A percentile compares a stretch with the other conserved stretches of the same genome.
Conservation (phyloP, 2,888 invertebrate species). For the Cryptocephalus primarius region DNA sequence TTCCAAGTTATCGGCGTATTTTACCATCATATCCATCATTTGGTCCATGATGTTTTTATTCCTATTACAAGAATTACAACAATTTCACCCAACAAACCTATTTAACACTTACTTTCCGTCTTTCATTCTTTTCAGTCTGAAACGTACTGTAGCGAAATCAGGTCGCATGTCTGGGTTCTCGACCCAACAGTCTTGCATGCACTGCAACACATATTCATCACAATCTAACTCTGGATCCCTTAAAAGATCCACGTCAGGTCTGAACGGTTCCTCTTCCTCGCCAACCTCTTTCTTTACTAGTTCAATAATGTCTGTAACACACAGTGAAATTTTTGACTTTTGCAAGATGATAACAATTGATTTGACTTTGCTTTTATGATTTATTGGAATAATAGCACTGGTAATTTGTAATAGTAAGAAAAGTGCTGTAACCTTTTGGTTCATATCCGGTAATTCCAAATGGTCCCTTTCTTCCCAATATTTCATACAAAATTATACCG, state of each 20-base stretch:
- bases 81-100: background rate
- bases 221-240: conserved; percentile 61
- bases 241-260: conserved; percentile 65
- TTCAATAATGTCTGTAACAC: conserved; percentile 67
- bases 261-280: conserved; percentile 61
- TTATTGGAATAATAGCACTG: too few species aligned
- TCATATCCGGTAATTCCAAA: conserved; percentile 70
- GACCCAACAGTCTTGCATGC: conserved; percentile 84
- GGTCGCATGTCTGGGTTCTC: conserved; percentile 76
- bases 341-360: too few species aligned
- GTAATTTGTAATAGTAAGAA: background rate
- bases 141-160: conserved; percentile 71
- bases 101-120: conserved; percentile 62
- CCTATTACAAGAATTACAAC: conserved; percentile 37
- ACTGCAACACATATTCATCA: conserved; percentile 69
- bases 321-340: too few species aligned
- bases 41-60: conserved; percentile 90
- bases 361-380: too few species aligned
- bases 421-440: conserved; percentile 58
- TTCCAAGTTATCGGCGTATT: conserved; percentile 89
- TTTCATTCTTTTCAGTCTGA: conserved; percentile 77
- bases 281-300: conserved; percentile 60
- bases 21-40: conserved; percentile 98
- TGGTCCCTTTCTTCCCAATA: conserved; percentile 82
- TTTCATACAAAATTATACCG: conserved; percentile 89